Evolutionary conservation across 2,113 vertebrate genomes (phyloP).

Genomic region (Corynorhinus townsendii): DNA sequence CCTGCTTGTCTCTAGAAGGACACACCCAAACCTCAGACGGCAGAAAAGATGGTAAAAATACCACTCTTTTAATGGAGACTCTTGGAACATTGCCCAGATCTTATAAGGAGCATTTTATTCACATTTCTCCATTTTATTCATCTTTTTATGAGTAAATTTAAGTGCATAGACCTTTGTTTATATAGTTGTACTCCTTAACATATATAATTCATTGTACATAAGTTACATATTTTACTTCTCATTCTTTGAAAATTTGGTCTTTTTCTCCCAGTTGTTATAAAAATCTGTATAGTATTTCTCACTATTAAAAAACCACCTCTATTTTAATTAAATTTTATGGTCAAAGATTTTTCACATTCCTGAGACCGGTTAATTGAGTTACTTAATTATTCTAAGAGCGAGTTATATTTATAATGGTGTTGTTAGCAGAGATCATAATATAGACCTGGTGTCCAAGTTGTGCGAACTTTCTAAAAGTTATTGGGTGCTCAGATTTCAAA

Average conservation of each 20-base stretch:
- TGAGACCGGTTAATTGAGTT: constrained; percentile 11
- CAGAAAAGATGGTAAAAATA: neutral
- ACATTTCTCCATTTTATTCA: neutral
- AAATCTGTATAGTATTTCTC: neutral
- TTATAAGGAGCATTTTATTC: neutral
- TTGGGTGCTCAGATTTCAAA: neutral
- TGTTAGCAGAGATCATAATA: neutral
- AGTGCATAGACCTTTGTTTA: neutral
- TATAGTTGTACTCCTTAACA: neutral
- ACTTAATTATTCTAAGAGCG: neutral
- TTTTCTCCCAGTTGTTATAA: neutral
- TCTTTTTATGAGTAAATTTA: constrained; percentile 13
- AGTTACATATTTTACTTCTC: neutral
- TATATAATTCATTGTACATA: neutral
- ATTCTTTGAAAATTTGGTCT: neutral
- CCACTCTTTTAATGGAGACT: neutral
- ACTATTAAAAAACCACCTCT: constrained; percentile 4
- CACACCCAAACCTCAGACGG: neutral
- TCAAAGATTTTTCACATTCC: constrained; percentile 9
- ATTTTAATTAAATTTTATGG: constrained; percentile 43
- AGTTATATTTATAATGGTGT: constrained; percentile 24
- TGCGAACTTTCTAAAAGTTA: neutral
- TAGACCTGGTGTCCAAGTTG: neutral
- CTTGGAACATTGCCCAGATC: neutral
- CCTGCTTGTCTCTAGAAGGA: neutral